Conservation (phyloP, 2,797 vertebrate genomes). For the Lithobates pipiens region DNA sequence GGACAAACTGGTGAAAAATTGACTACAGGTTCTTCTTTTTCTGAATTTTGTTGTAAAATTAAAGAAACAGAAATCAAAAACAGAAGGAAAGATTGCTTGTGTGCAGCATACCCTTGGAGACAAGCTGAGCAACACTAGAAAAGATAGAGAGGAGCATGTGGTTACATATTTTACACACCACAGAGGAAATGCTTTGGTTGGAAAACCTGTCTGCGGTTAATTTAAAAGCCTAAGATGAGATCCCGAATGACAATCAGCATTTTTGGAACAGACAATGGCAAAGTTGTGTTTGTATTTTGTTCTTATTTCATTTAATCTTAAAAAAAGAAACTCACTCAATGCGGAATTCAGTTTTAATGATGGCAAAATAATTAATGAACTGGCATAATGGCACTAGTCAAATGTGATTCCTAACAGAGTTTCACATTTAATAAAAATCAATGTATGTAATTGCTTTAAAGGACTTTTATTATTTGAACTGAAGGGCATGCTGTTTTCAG, state of each 20-base stretch:
- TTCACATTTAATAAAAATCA: conserved; percentile 72
- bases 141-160: background rate
- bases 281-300: background rate
- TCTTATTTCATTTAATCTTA: background rate
- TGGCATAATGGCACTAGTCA: conserved; percentile 62
- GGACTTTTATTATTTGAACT: conserved; percentile 59
- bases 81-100: background rate
- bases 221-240: background rate
- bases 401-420: conserved; percentile 65
- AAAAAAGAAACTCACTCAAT: background rate
- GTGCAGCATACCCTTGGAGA: background rate
- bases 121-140: background rate
- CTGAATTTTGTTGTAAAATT: no score
- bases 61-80: no score
- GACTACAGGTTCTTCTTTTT: no score
- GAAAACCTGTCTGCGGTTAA: background rate
- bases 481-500: conserved; percentile 53
- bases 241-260: background rate
- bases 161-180: background rate
- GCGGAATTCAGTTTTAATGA: conserved; percentile 51
- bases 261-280: background rate
- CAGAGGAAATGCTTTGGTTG: background rate
- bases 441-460: conserved; percentile 68
- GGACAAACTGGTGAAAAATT: no score
- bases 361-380: conserved; percentile 70